phyloP scores from a whole-genome alignment of 2,888 invertebrate species.

The Acanthoscelides obtectus region DNA sequence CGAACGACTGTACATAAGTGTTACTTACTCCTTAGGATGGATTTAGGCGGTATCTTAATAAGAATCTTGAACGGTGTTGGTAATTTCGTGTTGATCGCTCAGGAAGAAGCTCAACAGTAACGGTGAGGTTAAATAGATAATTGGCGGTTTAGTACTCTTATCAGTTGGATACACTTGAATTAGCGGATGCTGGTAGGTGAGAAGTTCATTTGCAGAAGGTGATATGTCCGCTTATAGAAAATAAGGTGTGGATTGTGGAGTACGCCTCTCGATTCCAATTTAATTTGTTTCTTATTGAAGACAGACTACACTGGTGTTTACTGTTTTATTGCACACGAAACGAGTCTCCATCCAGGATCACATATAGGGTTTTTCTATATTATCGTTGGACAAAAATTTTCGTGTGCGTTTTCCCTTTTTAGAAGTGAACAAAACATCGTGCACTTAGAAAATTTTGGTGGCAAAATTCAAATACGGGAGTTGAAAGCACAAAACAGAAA shows the following conservation, averaged over 20 bases:
- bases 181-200: neutral
- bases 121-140: neutral
- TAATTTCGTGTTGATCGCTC: neutral
- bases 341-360: too few species aligned
- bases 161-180: neutral
- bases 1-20: neutral
- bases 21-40: neutral
- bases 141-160: neutral
- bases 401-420: too few species aligned
- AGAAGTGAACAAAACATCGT: too few species aligned
- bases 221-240: neutral
- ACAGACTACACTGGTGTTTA: too few species aligned
- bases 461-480: too few species aligned
- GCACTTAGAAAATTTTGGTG: too few species aligned
- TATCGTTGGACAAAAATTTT: too few species aligned
- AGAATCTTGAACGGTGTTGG: neutral
- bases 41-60: neutral
- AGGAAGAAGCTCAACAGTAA: neutral
- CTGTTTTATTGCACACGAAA: too few species aligned
- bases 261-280: neutral
- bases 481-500: too few species aligned
- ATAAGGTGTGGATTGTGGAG: neutral
- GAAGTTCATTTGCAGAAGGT: neutral
- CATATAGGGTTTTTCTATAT: too few species aligned
- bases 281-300: too few species aligned